phyloP scores from a whole-genome alignment of 2,113 vertebrate genomes.

The Panthera tigris region DNA sequence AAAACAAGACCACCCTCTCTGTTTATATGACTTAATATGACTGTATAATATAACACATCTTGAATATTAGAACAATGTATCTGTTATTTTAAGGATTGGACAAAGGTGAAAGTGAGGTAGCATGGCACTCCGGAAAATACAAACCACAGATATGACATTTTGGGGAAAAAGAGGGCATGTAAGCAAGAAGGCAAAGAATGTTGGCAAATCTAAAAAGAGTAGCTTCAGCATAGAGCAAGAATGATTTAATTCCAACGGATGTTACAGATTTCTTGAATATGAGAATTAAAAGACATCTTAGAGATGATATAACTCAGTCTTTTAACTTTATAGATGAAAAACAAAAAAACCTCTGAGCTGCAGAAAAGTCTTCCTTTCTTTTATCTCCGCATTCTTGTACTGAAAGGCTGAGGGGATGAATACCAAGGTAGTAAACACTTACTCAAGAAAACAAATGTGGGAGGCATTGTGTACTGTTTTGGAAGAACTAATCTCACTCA shows the following conservation, averaged over 20 bases:
- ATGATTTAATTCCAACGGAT: background rate
- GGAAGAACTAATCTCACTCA: slow-evolving; percentile 27
- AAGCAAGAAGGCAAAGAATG: background rate
- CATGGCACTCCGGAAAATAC: background rate
- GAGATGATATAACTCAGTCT: background rate
- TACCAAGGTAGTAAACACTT: background rate
- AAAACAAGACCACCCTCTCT: background rate
- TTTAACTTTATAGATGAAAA: slow-evolving; percentile 20
- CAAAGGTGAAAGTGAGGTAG: slow-evolving; percentile 28
- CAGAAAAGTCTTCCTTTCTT: background rate
- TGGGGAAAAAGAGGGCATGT: slow-evolving; percentile 7
- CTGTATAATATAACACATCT: background rate
- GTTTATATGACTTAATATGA: background rate
- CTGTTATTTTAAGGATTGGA: slow-evolving; percentile 25
- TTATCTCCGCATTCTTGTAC: background rate
- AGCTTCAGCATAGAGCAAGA: background rate
- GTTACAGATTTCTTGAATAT: background rate
- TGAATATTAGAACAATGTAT: slow-evolving; percentile 45
- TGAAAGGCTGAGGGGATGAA: background rate
- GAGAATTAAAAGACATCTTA: background rate
- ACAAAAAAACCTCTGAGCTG: background rate
- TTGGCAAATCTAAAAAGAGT: slow-evolving; percentile 25
- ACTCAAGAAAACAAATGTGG: background rate
- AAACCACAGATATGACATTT: background rate
- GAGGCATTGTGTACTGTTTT: background rate